phyloP scores from a whole-genome alignment of 2,797 vertebrate genomes.

The Cryptoblepharus egeriae region DNA sequence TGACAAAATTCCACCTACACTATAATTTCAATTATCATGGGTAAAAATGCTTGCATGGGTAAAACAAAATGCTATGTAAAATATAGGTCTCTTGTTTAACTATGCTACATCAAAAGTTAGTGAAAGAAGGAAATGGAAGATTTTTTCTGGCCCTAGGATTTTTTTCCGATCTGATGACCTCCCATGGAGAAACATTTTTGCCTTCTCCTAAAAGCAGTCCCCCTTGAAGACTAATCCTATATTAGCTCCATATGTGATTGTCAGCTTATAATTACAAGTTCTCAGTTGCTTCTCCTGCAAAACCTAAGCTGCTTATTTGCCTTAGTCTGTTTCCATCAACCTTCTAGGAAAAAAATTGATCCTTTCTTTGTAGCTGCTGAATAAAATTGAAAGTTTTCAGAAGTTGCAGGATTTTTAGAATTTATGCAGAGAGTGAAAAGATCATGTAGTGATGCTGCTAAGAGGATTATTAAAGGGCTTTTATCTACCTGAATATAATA shows the following conservation, averaged over 20 bases:
- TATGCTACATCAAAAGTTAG: background rate
- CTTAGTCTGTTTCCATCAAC: background rate
- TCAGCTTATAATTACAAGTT: constrained; percentile 11
- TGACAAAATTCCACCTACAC: too few species aligned
- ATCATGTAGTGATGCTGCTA: background rate
- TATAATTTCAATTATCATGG: background rate
- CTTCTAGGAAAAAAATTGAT: background rate
- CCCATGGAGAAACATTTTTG: constrained; percentile 16
- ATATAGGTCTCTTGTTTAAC: background rate
- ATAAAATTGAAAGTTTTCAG: background rate
- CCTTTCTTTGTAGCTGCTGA: background rate
- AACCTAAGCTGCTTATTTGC: background rate
- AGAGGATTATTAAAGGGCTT: constrained; percentile 25
- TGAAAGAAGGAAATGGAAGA: background rate
- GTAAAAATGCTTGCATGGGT: background rate
- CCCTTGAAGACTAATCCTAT: constrained; percentile 5
- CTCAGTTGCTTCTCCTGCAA: background rate
- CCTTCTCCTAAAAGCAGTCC: background rate
- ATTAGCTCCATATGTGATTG: background rate
- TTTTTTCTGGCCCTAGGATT: background rate
- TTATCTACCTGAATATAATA: background rate
- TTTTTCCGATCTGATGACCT: constrained; percentile 3
- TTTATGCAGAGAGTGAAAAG: background rate
- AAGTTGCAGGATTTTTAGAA: background rate
- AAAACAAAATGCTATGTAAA: background rate